These are phyloP conservation scores for Mionectes olivaceus DNA, from an alignment of 2,797 vertebrate species.

Conservation along the genomic window DNA sequence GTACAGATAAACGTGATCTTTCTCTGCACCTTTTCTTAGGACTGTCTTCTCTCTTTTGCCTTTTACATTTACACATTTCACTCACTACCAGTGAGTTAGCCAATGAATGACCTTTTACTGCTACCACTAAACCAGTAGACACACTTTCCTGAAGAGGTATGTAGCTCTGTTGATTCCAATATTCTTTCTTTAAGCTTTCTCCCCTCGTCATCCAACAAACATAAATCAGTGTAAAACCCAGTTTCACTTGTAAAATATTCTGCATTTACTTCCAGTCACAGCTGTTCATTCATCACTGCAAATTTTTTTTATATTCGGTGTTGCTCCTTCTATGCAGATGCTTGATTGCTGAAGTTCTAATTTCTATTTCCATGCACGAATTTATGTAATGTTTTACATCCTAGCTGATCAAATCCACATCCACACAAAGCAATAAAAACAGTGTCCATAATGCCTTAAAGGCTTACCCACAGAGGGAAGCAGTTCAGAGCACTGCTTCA, in stretches of 20 bases:
- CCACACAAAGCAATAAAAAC: background rate
- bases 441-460: background rate
- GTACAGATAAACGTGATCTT: fast-evolving
- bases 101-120: background rate
- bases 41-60: background rate
- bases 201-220: background rate
- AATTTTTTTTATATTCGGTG: background rate
- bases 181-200: background rate
- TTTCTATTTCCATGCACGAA: background rate
- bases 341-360: background rate
- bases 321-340: background rate
- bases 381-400: background rate
- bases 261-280: background rate
- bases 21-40: background rate
- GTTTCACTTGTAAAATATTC: background rate
- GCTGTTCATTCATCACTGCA: background rate
- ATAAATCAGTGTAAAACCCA: fast-evolving
- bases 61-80: background rate
- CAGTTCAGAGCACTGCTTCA: background rate
- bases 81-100: background rate
- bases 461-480: background rate
- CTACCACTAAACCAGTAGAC: background rate
- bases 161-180: fast-evolving
- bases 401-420: background rate
- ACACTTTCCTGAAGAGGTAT: fast-evolving